phyloP scores from a whole-genome alignment of 1,140 invertebrate species.

The Drosophila melanica region DNA sequence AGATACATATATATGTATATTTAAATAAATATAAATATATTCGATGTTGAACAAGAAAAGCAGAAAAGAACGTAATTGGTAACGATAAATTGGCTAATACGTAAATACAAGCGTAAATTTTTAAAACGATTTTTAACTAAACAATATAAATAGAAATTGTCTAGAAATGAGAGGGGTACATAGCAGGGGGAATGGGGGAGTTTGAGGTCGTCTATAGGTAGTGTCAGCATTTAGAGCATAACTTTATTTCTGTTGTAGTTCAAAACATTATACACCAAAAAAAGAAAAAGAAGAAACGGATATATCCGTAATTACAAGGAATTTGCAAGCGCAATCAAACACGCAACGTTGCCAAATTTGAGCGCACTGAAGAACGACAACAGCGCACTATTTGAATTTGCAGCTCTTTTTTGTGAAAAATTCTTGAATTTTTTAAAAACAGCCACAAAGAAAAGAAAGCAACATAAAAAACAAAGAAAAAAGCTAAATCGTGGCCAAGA shows the following conservation, averaged over 20 bases:
- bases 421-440: constrained; percentile 1
- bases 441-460: background rate
- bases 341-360: constrained; percentile 18
- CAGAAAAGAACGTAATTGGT: constrained; percentile 4
- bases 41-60: constrained; percentile 58
- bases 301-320: background rate
- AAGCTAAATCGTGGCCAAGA: background rate
- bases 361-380: constrained; percentile 10
- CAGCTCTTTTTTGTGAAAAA: constrained; percentile 19
- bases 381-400: constrained; percentile 17
- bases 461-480: constrained; percentile 6
- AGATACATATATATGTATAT: constrained; percentile 24
- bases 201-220: too few relatives aligned
- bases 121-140: constrained; percentile 27
- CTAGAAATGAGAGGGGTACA: background rate
- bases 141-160: constrained; percentile 30
- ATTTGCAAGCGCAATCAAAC: constrained; percentile 11
- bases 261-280: background rate
- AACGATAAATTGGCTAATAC: constrained; percentile 20
- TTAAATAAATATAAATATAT: constrained; percentile 60
- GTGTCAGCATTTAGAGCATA: background rate
- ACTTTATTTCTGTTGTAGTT: constrained; percentile 15
- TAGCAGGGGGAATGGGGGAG: too few relatives aligned
- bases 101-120: constrained; percentile 23
- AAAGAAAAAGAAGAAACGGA: background rate